Evolutionary conservation across 2,888 invertebrate species (phyloP).

Genomic region (Pristionchus exspectatus): DNA sequence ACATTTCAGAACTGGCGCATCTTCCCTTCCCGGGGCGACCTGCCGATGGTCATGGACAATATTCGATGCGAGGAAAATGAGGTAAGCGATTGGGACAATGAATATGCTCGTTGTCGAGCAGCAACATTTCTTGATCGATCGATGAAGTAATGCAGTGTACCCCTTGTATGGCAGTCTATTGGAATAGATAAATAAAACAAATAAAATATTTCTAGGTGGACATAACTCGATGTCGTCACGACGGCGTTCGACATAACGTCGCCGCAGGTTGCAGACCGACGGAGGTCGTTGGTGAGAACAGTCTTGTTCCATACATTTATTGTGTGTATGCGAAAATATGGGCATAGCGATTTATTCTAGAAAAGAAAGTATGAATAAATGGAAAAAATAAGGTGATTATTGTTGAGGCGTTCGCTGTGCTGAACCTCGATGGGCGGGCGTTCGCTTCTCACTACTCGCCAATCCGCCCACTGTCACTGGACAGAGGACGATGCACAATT

Average conservation of each 20-base stretch:
- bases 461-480: conserved; percentile 81
- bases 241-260: conserved; percentile 85
- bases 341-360: no score
- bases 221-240: conserved; percentile 88
- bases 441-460: conserved; percentile 91
- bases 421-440: conserved; percentile 94
- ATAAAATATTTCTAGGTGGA: conserved; percentile 85
- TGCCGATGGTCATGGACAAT: conserved; percentile 84
- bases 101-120: background rate
- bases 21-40: conserved; percentile 72
- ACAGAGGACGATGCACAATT: conserved; percentile 89
- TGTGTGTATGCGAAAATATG: no score
- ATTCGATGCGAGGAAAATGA: conserved; percentile 88
- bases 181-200: no score
- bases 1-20: conserved; percentile 73
- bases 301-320: no score
- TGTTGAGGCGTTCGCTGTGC: conserved; percentile 81
- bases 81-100: conserved; percentile 39
- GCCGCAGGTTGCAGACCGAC: conserved; percentile 79
- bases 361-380: no score
- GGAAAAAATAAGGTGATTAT: background rate
- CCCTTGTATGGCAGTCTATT: no score
- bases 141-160: background rate
- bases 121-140: no score
- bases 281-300: conserved; percentile 80